phyloP scores from a whole-genome alignment of 2,888 invertebrate genomes.

The Punctoribates punctum region DNA sequence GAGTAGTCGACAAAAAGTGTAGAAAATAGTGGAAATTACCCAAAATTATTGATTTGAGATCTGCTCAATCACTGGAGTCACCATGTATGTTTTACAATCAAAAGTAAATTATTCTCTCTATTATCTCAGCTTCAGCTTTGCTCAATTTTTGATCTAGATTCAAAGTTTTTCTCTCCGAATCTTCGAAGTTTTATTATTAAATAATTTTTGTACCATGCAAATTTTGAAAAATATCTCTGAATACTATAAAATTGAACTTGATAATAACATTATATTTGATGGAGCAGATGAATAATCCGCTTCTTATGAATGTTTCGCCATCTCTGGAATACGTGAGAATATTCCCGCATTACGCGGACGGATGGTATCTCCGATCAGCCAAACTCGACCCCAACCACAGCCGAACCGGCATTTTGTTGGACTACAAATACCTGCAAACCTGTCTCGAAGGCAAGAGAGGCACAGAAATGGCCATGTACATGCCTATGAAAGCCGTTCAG shows the following conservation, averaged over 20 bases:
- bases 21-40: too few species aligned
- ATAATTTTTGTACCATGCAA: neutral
- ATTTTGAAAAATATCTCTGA: too few species aligned
- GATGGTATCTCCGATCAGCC: neutral
- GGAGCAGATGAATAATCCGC: neutral
- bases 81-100: too few species aligned
- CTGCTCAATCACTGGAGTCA: too few species aligned
- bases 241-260: too few species aligned
- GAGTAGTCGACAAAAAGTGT: too few species aligned
- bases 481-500: constrained; percentile 1
- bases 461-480: constrained; percentile 9
- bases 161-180: too few species aligned
- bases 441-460: constrained; percentile 20
- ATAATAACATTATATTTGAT: too few species aligned
- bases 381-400: constrained; percentile 20
- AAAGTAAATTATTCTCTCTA: too few species aligned
- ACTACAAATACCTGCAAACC: constrained; percentile 16
- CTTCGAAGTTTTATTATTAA: neutral
- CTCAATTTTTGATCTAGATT: too few species aligned
- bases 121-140: too few species aligned
- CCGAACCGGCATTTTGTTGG: neutral
- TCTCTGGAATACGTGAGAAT: neutral
- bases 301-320: neutral
- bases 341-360: constrained; percentile 20
- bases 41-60: too few species aligned